phyloP scores from a whole-genome alignment of 2,888 invertebrate species.

The Epicampocera succincta region DNA sequence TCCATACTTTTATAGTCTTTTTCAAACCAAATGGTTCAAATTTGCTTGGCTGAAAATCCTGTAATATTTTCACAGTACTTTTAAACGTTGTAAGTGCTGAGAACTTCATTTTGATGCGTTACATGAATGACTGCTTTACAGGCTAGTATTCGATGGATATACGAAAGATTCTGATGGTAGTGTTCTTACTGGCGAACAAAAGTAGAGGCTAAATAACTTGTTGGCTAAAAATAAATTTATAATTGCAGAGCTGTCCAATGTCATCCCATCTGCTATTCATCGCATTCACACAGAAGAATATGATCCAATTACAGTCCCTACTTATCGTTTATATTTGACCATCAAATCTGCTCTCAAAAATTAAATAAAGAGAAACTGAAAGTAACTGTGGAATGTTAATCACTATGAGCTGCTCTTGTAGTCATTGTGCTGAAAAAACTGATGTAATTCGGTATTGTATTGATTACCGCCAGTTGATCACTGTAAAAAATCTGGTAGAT shows the following conservation, averaged over 20 bases:
- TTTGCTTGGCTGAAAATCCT: too few species aligned
- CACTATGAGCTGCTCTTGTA: conserved; percentile 77
- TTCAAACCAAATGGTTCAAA: too few species aligned
- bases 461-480: conserved; percentile 72
- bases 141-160: conserved; percentile 38
- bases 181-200: conserved; percentile 25
- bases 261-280: conserved; percentile 51
- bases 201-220: conserved; percentile 22
- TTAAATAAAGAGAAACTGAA: conserved; percentile 73
- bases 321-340: conserved; percentile 70
- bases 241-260: conserved; percentile 3
- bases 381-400: conserved; percentile 78
- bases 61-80: too few species aligned
- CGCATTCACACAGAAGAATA: conserved; percentile 47
- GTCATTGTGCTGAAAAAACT: conserved; percentile 77
- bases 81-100: too few species aligned
- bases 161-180: conserved; percentile 40
- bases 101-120: too few species aligned
- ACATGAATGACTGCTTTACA: conserved; percentile 29
- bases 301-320: conserved; percentile 38
- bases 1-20: too few species aligned
- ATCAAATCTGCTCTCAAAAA: conserved; percentile 70
- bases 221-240: conserved; percentile 10
- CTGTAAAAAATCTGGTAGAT: conserved; percentile 12
- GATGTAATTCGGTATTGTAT: conserved; percentile 75